Evolutionary conservation across 2,888 invertebrate species (phyloP), one percentile per base, ranked within the genome.

Genomic region (Tipula lateralis): DNA sequence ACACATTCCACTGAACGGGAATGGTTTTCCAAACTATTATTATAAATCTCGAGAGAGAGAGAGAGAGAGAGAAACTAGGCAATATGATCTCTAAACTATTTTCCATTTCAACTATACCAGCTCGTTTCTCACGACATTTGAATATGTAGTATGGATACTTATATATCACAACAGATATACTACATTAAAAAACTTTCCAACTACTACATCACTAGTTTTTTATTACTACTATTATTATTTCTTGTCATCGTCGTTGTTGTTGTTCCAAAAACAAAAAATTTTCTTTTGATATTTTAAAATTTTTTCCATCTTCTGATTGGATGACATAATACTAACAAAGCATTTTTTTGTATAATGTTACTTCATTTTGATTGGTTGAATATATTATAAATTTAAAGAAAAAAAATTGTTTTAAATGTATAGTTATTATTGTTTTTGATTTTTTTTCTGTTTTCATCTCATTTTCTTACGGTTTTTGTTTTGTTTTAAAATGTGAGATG

Each of bases 351-450:
- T 66, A 66, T 66, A 66, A 24, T 24, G 66, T 66, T 66, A 66
- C 66, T 66, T 66, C 66, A 66, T 66, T 66, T 66, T 66, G 66
- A 66, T 66, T 66, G 66, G 66, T 66, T 66, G 66, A 66, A 66
- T 66, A 66, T 66, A 66, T 66, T 66, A 66, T 66, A 66, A 66
- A 66, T 66, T 66, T 66, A 66, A 66, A 66, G 66, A 24, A 66
- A 66, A 66, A 39, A 66, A 66, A 66, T 66, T 50, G 16, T 50
- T 66, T 66, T 66, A 66, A 66, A 66, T 66, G 24, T 66, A 66
- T 66, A 66, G 66, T 66, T 66, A 66, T 66, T 66, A 66, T 24
- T 50, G 50, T 50, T 50, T 50, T 50, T 19, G 4, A 13, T 39
- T 66, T 66, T 19, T 24, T 66, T 66, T 66, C 7, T 66, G 19